Percentiles rank a stretch among this genome's conserved stretches.
Evolutionary conservation across 2,113 vertebrate species (phyloP).

Genomic region (Epinephelus fuscoguttatus): DNA sequence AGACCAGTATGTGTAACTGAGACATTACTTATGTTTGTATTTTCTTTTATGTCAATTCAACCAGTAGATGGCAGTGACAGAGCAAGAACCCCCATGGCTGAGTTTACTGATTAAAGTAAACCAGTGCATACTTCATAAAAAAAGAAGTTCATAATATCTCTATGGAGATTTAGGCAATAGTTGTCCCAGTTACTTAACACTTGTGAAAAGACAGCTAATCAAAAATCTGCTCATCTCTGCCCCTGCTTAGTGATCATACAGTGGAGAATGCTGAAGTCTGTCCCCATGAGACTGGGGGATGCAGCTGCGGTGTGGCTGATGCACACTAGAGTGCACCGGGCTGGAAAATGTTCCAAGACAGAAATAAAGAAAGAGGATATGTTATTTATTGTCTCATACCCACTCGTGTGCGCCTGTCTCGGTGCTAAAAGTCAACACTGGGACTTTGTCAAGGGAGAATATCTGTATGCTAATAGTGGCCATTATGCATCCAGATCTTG

Average conservation of each 20-base stretch:
- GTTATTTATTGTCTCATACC: slow-evolving; percentile 34
- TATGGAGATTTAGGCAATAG: background rate
- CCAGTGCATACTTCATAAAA: background rate
- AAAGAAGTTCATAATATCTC: slow-evolving; percentile 11
- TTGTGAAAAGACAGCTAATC: slow-evolving; percentile 18
- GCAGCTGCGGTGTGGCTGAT: slow-evolving; percentile 33
- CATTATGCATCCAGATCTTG: slow-evolving; percentile 35
- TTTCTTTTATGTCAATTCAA: slow-evolving; percentile 12
- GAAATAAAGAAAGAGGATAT: slow-evolving; percentile 28
- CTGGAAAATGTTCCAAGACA: slow-evolving; percentile 54
- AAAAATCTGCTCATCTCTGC: background rate
- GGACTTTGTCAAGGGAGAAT: slow-evolving; percentile 26
- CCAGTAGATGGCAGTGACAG: slow-evolving; percentile 81
- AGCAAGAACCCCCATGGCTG: slow-evolving; percentile 52
- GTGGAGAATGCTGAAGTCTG: slow-evolving; percentile 9
- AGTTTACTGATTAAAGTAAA: slow-evolving; percentile 6
- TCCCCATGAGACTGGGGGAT: slow-evolving; percentile 23
- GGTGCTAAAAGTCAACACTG: slow-evolving; percentile 24
- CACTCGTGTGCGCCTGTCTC: background rate
- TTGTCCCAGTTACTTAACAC: slow-evolving; percentile 4
- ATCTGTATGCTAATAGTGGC: slow-evolving; percentile 46
- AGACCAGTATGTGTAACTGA: background rate
- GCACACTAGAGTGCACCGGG: slow-evolving; percentile 17
- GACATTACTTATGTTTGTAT: background rate
- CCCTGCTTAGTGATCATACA: slow-evolving; percentile 4